Evolutionary conservation across 1,140 invertebrate genomes (phyloP).

Genomic region (Alviniconcha marisindica): DNA sequence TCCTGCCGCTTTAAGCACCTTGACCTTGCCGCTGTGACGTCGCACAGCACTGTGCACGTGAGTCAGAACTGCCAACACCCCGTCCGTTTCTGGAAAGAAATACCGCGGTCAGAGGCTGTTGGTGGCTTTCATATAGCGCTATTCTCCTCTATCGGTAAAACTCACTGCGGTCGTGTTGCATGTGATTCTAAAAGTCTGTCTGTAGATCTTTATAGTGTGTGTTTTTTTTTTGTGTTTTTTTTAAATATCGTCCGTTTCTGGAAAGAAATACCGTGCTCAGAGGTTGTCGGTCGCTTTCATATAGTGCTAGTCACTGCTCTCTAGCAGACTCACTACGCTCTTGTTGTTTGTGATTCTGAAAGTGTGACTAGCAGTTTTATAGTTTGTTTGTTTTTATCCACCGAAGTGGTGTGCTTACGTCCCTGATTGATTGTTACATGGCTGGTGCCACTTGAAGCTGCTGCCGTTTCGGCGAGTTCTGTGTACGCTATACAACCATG

Average conservation of each 20-base stretch:
- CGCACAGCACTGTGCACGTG: slow-evolving; percentile 2
- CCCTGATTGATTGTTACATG: too few species aligned
- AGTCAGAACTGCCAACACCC: background rate
- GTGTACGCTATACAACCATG: too few species aligned
- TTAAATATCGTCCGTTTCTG: background rate
- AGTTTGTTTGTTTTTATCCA: background rate
- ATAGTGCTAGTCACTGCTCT: background rate
- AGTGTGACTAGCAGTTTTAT: background rate
- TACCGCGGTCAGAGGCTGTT: background rate
- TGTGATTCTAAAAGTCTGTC: background rate
- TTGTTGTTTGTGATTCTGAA: background rate
- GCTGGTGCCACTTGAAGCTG: too few species aligned
- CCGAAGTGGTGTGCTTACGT: too few species aligned
- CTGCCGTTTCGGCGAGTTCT: too few species aligned
- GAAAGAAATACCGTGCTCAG: background rate
- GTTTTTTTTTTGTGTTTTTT: background rate
- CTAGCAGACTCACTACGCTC: background rate
- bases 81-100: background rate
- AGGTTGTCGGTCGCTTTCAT: background rate
- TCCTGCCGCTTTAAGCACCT: slow-evolving; percentile 16
- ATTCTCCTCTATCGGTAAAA: background rate
- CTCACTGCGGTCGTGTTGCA: background rate
- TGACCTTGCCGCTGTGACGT: slow-evolving; percentile 26
- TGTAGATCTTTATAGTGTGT: background rate
- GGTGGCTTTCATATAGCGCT: background rate